Conservation (phyloP, 2,888 invertebrate species). For the Alentia gelatinosa region DNA sequence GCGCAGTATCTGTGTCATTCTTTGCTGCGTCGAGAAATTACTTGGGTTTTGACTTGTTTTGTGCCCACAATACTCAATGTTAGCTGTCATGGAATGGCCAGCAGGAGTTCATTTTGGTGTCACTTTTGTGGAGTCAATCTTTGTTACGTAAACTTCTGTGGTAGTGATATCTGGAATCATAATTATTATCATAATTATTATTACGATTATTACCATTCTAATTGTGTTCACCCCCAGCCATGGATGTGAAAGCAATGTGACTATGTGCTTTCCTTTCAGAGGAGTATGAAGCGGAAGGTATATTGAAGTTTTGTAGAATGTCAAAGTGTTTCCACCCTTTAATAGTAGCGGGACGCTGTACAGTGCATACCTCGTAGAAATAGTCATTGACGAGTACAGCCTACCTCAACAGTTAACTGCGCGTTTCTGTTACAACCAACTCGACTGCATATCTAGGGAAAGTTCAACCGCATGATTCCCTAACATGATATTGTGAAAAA, state of each 20-base stretch:
- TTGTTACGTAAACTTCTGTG: not conserved
- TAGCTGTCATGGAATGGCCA: not conserved
- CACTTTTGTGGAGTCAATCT: not conserved
- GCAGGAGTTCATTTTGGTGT: not conserved
- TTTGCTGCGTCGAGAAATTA: not conserved
- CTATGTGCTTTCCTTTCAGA: not conserved
- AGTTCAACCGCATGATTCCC: not conserved
- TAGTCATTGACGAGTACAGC: not conserved
- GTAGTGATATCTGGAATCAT: not conserved
- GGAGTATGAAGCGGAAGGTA: conserved; percentile 28
- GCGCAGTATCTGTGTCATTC: not conserved
- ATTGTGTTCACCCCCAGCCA: not conserved
- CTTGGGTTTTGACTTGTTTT: not conserved
- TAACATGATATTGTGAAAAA: not conserved
- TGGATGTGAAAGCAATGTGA: conserved; percentile 2
- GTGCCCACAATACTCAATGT: not conserved
- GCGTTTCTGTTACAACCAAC: not conserved
- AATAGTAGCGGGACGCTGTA: not conserved
- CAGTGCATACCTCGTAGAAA: not conserved
- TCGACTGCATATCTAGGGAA: not conserved
- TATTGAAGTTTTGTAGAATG: not conserved
- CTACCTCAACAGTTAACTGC: not conserved
- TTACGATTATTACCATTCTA: not conserved
- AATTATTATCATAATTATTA: not conserved
- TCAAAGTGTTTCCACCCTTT: not conserved